phyloP scores from a whole-genome alignment of 2,888 invertebrate genomes.

The Merodon equestris region DNA sequence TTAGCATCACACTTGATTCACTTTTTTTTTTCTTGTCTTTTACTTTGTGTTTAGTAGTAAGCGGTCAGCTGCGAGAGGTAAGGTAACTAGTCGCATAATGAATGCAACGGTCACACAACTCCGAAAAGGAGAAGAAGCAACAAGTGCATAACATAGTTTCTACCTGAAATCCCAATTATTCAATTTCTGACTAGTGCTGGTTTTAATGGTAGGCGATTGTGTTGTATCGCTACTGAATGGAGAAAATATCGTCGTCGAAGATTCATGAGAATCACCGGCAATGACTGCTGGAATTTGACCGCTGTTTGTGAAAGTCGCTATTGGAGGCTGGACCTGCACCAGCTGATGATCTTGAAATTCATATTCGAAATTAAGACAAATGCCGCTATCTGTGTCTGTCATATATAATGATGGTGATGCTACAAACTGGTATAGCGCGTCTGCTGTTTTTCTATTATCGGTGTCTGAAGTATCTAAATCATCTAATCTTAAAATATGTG shows the following conservation, averaged over 20 bases:
- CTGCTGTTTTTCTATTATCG: slow-evolving; percentile 40
- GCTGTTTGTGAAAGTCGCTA: slow-evolving; percentile 71
- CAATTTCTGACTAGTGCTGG: slow-evolving; percentile 37
- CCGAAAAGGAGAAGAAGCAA: slow-evolving; percentile 12
- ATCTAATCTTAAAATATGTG: slow-evolving; percentile 63
- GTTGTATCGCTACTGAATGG: slow-evolving; percentile 20
- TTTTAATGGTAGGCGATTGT: slow-evolving; percentile 40
- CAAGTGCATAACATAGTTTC: slow-evolving; percentile 39
- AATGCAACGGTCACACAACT: slow-evolving; percentile 52
- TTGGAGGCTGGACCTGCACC: slow-evolving; percentile 77
- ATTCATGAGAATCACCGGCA: slow-evolving; percentile 37
- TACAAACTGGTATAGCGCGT: slow-evolving; percentile 57
- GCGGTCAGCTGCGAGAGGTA: slow-evolving; percentile 47
- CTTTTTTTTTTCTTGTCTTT: slow-evolving; percentile 9
- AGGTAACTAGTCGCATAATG: slow-evolving; percentile 24
- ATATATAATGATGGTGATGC: slow-evolving; percentile 53
- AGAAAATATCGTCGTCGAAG: slow-evolving; percentile 38
- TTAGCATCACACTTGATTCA: slow-evolving; percentile 56
- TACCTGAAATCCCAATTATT: slow-evolving; percentile 65
- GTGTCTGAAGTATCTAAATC: slow-evolving; percentile 53
- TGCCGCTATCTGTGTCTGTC: slow-evolving; percentile 70
- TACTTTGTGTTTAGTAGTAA: slow-evolving; percentile 17
- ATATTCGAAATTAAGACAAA: slow-evolving; percentile 77
- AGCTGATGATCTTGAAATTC: slow-evolving; percentile 77
- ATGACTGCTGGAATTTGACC: slow-evolving; percentile 28